A percentile compares a stretch with the other conserved stretches of the same genome.
Evolutionary conservation across 1,140 invertebrate genomes (phyloP).

Genomic region (Holotrichia oblita): DNA sequence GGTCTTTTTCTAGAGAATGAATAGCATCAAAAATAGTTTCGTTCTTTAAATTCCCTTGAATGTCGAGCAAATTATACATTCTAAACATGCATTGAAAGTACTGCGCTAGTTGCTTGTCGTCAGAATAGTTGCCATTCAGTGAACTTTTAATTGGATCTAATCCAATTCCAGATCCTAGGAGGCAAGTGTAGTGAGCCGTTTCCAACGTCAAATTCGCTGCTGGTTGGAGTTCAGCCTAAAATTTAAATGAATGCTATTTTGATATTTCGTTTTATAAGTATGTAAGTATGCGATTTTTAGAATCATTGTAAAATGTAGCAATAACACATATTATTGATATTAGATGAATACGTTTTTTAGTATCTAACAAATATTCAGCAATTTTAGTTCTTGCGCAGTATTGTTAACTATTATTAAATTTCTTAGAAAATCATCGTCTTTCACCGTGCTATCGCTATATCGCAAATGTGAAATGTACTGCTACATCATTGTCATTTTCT

Average conservation of each 20-base stretch:
- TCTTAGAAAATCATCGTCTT: too few relatives aligned
- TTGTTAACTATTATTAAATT: too few relatives aligned
- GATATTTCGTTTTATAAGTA: too few relatives aligned
- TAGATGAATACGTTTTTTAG: too few relatives aligned
- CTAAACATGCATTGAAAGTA: slow-evolving; percentile 24
- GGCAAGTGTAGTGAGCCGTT: slow-evolving; percentile 8
- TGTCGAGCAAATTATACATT: slow-evolving; percentile 1
- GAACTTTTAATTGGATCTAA: neutral
- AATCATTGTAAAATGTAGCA: too few relatives aligned
- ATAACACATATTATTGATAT: too few relatives aligned
- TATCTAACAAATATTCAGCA: too few relatives aligned
- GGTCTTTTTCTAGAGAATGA: slow-evolving; percentile 2
- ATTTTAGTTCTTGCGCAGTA: too few relatives aligned
- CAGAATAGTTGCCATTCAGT: neutral
- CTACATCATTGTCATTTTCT: too few relatives aligned
- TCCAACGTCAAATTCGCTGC: slow-evolving; percentile 7
- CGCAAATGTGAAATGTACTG: too few relatives aligned
- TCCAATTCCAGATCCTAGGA: neutral
- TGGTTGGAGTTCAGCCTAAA: neutral
- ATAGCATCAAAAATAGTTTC: neutral
- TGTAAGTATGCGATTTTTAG: too few relatives aligned
- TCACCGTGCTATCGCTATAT: too few relatives aligned
- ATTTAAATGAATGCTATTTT: neutral
- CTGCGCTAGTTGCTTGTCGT: neutral
- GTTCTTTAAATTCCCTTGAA: neutral